Evolutionary conservation across 1,140 invertebrate genomes (phyloP), one percentile per base, ranked within the genome.

Genomic region (Drosophila nannoptera): DNA sequence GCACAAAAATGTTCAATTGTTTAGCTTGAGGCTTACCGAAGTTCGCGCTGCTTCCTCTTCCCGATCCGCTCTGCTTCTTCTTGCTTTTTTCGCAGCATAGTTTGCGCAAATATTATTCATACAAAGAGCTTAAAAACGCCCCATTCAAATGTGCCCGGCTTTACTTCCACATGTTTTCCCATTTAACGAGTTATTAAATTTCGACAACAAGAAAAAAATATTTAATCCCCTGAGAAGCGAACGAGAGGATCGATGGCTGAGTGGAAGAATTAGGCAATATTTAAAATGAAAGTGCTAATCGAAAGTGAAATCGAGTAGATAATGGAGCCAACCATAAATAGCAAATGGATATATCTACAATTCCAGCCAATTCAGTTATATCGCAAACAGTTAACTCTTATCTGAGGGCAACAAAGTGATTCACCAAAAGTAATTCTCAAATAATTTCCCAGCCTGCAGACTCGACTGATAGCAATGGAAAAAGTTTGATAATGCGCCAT

Each of bases 61-160:
- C 33, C 4, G 33, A 32, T 7, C 8, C 4, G 5, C 40, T n/a
- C 14, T 5, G 7, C 2, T 5, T 5, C 6, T 14, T n/a, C 7
- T 53, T 66, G 49, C 50, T 50, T 82, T 75, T 78, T 64, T 22
- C 22, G n/a, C n/a, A 22, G 22, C 22, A 46, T 43, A 61, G 49
- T 62, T 53, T 36, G 59, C 56, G 61, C 61, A 83, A 83, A 84
- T 83, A 83, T 83, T 83, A 84, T 84, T 83, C 80, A 75, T 69
- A 68, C 59, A 42, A 63, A 74, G 64, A 66, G 73, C 78, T 74
- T 74, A 73, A 67, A 60, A 73, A 50, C 29, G 53, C 22, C 22
- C 22, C 22, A 22, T 22, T 22, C 3, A 22, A 2, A 22, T 53
- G 53, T 62, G 45, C 62, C 45, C 49, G 35, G 50, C 65, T 14